Percentiles rank a stretch among this genome's conserved stretches.
Conservation (phyloP, 2,113 vertebrate genomes). For the Hyaena hyaena region DNA sequence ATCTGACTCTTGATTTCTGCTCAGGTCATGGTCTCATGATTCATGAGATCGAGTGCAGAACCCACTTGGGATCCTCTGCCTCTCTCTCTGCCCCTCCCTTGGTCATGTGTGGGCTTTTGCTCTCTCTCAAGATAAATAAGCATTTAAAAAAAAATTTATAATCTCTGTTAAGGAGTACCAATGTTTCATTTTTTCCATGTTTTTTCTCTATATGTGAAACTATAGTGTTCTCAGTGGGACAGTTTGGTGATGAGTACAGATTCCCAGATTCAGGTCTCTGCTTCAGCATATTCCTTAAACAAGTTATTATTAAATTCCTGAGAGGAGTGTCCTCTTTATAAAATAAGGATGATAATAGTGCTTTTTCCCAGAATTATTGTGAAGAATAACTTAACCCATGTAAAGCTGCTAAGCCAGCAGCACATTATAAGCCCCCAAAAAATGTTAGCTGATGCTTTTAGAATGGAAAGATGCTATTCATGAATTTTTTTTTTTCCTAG, state of each 20-base stretch:
- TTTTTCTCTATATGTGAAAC: background rate
- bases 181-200: background rate
- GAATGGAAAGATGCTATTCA: background rate
- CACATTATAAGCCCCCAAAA: background rate
- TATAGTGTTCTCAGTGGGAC: background rate
- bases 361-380: background rate
- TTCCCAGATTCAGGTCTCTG: background rate
- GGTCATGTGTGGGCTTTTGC: too few relatives aligned
- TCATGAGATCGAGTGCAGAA: too few relatives aligned
- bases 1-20: too few relatives aligned
- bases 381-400: background rate
- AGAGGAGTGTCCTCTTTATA: background rate
- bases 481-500: conserved; percentile 75
- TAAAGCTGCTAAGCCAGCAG: background rate
- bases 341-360: background rate
- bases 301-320: background rate
- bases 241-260: background rate
- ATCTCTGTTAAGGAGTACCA: background rate
- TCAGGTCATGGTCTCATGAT: too few relatives aligned
- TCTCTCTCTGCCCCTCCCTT: too few relatives aligned
- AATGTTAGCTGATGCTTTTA: background rate
- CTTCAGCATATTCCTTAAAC: background rate
- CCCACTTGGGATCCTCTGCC: too few relatives aligned
- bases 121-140: too few relatives aligned
- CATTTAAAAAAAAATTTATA: background rate